A percentile compares a stretch with the other conserved stretches of the same genome.
phyloP scores from a whole-genome alignment of 2,113 vertebrate genomes.

The Bubalus kerabau region DNA sequence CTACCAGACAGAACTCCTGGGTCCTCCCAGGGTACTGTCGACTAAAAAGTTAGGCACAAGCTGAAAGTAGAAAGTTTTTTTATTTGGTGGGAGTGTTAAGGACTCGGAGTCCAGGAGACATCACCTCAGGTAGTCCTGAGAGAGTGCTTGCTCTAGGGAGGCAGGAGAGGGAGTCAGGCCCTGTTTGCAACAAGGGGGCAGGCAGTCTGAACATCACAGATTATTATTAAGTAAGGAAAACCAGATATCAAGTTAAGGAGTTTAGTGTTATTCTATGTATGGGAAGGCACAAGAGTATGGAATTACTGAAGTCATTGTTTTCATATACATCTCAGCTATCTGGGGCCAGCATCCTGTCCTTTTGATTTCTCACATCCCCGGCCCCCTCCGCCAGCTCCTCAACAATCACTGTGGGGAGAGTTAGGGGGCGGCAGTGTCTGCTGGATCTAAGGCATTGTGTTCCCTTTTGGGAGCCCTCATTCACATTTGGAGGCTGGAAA shows the following conservation, averaged over 20 bases:
- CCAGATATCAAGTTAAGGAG: not conserved
- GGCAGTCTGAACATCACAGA: not conserved
- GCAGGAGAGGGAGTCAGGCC: not conserved
- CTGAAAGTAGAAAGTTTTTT: not conserved
- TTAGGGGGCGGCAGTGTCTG: not conserved
- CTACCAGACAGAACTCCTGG: not conserved
- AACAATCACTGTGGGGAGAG: not conserved
- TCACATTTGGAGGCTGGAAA: not conserved
- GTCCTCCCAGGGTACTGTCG: accelerated
- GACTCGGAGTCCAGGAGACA: not conserved
- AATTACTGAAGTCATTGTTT: not conserved
- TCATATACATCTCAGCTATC: not conserved
- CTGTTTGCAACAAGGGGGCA: not conserved
- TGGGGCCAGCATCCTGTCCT: not conserved
- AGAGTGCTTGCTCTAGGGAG: not conserved
- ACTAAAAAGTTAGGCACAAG: not conserved
- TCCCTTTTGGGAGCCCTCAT: not conserved
- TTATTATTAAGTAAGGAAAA: not conserved
- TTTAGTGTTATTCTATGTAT: not conserved
- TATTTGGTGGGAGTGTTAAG: not conserved
- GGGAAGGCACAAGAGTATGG: not conserved
- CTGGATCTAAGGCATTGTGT: not conserved
- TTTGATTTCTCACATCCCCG: not conserved
- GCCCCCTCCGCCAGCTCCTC: not conserved
- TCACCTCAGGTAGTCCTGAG: not conserved